Conservation (phyloP, 2,797 vertebrate species). For the Hydrocynus forskahlii region DNA sequence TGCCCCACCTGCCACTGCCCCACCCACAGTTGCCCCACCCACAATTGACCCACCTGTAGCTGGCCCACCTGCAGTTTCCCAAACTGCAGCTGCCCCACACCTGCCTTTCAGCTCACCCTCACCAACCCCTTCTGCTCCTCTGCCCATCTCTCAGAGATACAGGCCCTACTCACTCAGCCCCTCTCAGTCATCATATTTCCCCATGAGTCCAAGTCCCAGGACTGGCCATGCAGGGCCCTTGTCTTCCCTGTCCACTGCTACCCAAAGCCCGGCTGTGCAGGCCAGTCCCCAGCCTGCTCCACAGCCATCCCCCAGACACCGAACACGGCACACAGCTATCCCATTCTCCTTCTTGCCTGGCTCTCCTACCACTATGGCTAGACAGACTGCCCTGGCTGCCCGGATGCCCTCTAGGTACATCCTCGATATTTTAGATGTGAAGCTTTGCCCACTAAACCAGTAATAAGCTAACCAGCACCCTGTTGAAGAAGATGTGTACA, state of each 20-base stretch:
- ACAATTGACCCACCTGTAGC: neutral
- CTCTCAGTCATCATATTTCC: conserved; percentile 73
- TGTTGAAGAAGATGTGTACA: conserved; percentile 25
- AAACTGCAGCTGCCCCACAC: conserved; percentile 56
- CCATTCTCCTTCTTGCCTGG: conserved; percentile 73
- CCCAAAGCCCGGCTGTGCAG: conserved; percentile 61
- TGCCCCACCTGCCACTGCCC: conserved; percentile 67
- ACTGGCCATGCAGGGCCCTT: conserved; percentile 60
- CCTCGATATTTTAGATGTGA: conserved; percentile 65
- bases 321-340: conserved; percentile 67
- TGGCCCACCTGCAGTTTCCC: neutral
- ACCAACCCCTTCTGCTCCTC: conserved; percentile 73
- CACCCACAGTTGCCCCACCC: conserved; percentile 37
- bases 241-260: conserved; percentile 68
- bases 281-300: conserved; percentile 72
- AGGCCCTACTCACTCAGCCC: conserved; percentile 86
- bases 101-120: conserved; percentile 70
- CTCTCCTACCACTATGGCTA: conserved; percentile 78
- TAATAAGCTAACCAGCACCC: conserved; percentile 54
- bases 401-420: conserved; percentile 93
- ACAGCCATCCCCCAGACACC: conserved; percentile 72
- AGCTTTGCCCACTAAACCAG: conserved; percentile 55
- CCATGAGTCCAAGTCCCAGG: conserved; percentile 71
- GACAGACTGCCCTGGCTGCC: conserved; percentile 79
- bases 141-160: conserved; percentile 87